Conservation (phyloP, 2,888 invertebrate species). For the Tenthredo livida region DNA sequence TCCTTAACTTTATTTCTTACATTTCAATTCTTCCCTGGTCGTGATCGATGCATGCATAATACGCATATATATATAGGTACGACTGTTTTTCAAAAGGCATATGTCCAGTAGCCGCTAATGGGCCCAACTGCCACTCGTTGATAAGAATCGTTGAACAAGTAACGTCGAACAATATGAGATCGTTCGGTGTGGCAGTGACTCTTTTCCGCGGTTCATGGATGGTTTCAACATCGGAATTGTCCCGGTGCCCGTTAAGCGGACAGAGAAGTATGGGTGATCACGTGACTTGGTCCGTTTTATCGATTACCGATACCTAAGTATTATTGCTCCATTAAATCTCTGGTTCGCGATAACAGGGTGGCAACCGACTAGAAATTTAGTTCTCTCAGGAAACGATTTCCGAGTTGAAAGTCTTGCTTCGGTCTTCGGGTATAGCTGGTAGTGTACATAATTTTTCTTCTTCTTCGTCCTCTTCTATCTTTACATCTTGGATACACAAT, state of each 20-base stretch:
- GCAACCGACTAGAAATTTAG: conserved; percentile 52
- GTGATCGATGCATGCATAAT: background rate
- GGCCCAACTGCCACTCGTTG: conserved; percentile 21
- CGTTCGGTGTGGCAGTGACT: background rate
- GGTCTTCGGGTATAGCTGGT: background rate
- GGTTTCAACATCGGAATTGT: conserved; percentile 37
- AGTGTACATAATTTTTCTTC: conserved; percentile 14
- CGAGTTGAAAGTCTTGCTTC: conserved; percentile 40
- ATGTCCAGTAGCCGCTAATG: background rate
- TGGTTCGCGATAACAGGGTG: conserved; percentile 50
- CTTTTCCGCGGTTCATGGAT: conserved; percentile 29
- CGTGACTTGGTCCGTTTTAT: conserved; percentile 52
- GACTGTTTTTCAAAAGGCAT: background rate
- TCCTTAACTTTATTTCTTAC: background rate
- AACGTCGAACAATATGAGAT: conserved; percentile 41
- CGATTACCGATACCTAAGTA: conserved; percentile 52
- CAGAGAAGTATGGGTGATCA: conserved; percentile 44
- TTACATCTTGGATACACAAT: background rate
- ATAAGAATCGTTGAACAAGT: conserved; percentile 30
- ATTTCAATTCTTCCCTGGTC: background rate
- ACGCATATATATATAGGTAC: no score
- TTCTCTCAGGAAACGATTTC: conserved; percentile 47
- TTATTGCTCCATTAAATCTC: conserved; percentile 54
- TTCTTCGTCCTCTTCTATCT: background rate
- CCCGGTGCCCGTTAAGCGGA: conserved; percentile 37